A percentile compares a stretch with the other conserved stretches of the same genome.
Evolutionary conservation across 2,888 invertebrate species (phyloP).

Genomic region (Drosophila affinis): DNA sequence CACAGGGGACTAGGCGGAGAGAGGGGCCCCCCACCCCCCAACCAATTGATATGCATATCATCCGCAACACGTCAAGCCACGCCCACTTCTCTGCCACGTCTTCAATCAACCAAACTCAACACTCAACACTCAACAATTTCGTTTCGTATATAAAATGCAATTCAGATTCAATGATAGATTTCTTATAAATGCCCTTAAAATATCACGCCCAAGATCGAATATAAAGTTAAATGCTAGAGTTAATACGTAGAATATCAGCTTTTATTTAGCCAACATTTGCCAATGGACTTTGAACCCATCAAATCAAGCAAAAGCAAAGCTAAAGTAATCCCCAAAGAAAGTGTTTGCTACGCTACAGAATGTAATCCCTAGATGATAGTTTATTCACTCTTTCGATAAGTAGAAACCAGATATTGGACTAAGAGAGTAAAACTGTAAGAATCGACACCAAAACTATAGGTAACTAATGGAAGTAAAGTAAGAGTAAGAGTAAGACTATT

Average conservation of each 20-base stretch:
- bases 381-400: background rate
- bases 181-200: constrained; percentile 51
- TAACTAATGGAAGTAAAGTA: constrained; percentile 12
- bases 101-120: constrained; percentile 78
- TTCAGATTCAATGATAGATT: constrained; percentile 5
- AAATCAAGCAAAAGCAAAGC: constrained; percentile 21
- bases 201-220: constrained; percentile 53
- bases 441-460: constrained; percentile 62
- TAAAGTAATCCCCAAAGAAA: constrained; percentile 17
- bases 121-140: too few relatives aligned
- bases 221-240: constrained; percentile 21
- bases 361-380: constrained; percentile 5
- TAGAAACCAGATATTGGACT: constrained; percentile 3
- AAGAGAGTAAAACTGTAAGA: constrained; percentile 56
- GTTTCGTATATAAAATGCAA: too few relatives aligned
- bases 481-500: constrained; percentile 50
- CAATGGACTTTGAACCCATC: constrained; percentile 64
- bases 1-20: constrained; percentile 30
- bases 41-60: constrained; percentile 54
- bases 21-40: constrained; percentile 23
- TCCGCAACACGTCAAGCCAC: constrained; percentile 68
- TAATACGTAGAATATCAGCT: constrained; percentile 25
- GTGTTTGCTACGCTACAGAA: constrained; percentile 72
- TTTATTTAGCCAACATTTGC: constrained; percentile 29
- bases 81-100: constrained; percentile 70